A percentile compares a stretch with the other conserved stretches of the same genome.
phyloP scores from a whole-genome alignment of 2,888 invertebrate species.

The Stenodera caucasica region DNA sequence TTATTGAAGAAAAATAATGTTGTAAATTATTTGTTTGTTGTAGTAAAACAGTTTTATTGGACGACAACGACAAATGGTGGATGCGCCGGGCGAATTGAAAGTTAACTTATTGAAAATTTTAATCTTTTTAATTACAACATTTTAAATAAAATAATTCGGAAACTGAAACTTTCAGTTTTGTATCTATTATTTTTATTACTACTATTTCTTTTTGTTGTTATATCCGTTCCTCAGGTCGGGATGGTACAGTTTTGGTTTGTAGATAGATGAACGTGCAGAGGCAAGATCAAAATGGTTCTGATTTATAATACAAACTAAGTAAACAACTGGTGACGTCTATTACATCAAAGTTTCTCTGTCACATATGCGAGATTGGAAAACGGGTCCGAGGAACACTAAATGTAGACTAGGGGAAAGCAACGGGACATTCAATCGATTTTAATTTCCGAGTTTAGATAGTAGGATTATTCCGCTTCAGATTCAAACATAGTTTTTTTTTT shows the following conservation, averaged over 20 bases:
- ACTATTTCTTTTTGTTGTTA: neutral
- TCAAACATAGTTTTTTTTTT: constrained; percentile 12
- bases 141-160: neutral
- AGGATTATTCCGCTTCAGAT: constrained; percentile 37
- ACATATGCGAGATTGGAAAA: constrained; percentile 42
- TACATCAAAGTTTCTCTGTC: constrained; percentile 43
- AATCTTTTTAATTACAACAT: constrained; percentile 16
- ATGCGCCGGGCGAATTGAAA: constrained; percentile 15
- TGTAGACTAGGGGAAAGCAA: constrained; percentile 23
- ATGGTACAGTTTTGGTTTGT: constrained; percentile 8
- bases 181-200: neutral
- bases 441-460: constrained; percentile 43
- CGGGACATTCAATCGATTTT: constrained; percentile 42
- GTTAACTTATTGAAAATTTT: constrained; percentile 13
- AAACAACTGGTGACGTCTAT: constrained; percentile 44
- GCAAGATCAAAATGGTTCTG: constrained; percentile 24
- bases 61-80: neutral
- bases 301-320: constrained; percentile 34
- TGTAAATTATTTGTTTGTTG: neutral
- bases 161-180: neutral
- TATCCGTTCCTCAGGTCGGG: neutral
- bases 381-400: constrained; percentile 23
- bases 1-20: neutral
- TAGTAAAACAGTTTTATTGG: neutral
- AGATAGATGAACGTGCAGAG: constrained; percentile 13